A percentile compares a stretch with the other conserved stretches of the same genome.
Evolutionary conservation across 2,888 invertebrate species (phyloP).

Genomic region (Pristionchus entomophagus): DNA sequence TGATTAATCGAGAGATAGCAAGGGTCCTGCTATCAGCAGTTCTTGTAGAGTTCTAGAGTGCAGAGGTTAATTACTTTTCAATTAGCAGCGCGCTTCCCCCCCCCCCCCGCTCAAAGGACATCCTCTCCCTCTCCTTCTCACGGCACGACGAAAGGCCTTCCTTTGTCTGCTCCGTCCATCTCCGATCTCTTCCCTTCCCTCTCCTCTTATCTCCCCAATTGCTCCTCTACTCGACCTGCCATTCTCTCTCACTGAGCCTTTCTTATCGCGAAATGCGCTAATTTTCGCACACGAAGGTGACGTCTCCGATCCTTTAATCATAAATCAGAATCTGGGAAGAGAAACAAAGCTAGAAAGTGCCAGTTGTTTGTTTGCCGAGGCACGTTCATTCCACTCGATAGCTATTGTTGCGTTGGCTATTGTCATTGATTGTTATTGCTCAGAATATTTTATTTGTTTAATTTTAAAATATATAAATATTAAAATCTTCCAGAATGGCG

Average conservation of each 20-base stretch:
- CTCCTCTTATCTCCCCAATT: background rate
- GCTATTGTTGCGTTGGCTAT: no score
- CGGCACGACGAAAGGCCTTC: background rate
- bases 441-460: no score
- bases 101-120: no score
- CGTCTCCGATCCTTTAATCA: background rate
- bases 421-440: no score
- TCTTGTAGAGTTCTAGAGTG: no score
- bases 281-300: background rate
- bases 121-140: background rate
- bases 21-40: no score
- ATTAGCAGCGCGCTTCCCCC: no score
- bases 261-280: background rate
- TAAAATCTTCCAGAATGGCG: conserved; percentile 43
- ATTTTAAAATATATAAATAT: no score
- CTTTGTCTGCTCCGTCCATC: background rate
- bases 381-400: no score
- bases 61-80: no score
- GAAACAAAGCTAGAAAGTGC: background rate
- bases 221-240: background rate
- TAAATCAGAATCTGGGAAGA: background rate
- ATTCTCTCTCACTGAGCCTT: background rate
- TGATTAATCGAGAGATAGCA: background rate
- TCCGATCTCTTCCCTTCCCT: background rate
- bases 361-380: background rate